phyloP scores from a whole-genome alignment of 1,140 invertebrate genomes.

The Thaumetopoea pityocampa region DNA sequence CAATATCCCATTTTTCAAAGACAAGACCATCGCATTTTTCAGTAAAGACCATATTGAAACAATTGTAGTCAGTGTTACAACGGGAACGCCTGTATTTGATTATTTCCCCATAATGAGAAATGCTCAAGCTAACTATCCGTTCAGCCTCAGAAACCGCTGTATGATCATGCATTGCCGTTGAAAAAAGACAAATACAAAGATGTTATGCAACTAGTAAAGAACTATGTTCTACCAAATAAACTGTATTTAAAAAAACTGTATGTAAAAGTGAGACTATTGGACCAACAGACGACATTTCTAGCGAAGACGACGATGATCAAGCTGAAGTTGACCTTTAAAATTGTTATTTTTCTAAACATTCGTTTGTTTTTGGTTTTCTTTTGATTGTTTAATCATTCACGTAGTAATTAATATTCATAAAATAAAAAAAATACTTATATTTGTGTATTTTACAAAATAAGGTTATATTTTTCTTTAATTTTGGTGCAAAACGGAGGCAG shows the following conservation, averaged over 20 bases:
- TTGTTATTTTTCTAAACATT: constrained; percentile 2
- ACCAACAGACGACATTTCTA: constrained; percentile 4
- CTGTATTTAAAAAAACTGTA: constrained; percentile 1
- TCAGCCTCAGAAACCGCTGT: constrained; percentile 3
- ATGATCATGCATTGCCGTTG: too few relatives aligned
- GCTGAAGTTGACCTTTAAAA: constrained; percentile 6
- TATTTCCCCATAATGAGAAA: constrained; percentile 2
- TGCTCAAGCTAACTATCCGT: not conserved
- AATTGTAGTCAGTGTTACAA: constrained; percentile 2
- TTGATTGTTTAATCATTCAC: not conserved
- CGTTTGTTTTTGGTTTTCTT: constrained; percentile 2
- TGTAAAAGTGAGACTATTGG: constrained; percentile 6
- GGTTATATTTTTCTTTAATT: not conserved
- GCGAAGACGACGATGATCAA: constrained; percentile 6
- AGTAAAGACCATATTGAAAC: not conserved
- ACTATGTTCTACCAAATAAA: constrained; percentile 6
- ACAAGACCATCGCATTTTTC: too few relatives aligned
- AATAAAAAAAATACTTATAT: constrained; percentile 1
- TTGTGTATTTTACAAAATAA: not conserved
- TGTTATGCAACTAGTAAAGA: constrained; percentile 4
- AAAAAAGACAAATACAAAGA: constrained; percentile 5
- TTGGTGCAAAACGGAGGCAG: too few relatives aligned
- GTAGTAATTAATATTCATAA: not conserved
- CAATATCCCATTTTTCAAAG: constrained; percentile 2
- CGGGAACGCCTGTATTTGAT: not conserved